A percentile compares a stretch with the other conserved stretches of the same genome.
These are phyloP conservation scores for Fringilla coelebs DNA, from an alignment of 2,797 vertebrate genomes.

Conservation along the genomic window DNA sequence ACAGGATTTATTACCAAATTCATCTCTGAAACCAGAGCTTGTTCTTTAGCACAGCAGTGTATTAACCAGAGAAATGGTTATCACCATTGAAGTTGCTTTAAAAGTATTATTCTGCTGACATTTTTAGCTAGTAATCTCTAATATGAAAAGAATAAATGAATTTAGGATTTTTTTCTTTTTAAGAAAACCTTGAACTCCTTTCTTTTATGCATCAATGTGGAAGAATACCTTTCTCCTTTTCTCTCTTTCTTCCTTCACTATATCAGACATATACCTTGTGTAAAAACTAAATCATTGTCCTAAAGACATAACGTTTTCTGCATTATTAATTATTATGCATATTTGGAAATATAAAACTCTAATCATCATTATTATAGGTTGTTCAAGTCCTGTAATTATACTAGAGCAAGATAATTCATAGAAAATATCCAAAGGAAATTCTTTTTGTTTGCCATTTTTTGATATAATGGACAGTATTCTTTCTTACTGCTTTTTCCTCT, in stretches of 20 bases:
- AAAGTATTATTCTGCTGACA: neutral
- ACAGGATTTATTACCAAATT: neutral
- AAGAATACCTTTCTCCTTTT: neutral
- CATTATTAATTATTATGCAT: neutral
- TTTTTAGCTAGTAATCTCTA: neutral
- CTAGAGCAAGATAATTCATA: neutral
- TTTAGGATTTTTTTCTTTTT: neutral
- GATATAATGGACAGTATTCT: neutral
- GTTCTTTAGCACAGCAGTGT: neutral
- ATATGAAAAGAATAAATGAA: neutral
- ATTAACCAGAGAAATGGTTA: neutral
- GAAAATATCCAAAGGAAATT: neutral
- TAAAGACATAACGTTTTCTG: neutral
- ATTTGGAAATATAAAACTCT: neutral
- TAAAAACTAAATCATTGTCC: neutral
- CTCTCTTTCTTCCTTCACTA: neutral
- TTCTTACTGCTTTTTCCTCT: neutral
- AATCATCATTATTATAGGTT: neutral
- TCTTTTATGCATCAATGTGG: neutral
- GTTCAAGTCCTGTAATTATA: neutral
- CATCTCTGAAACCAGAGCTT: neutral
- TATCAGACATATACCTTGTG: neutral
- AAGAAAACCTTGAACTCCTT: neutral
- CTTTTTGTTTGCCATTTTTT: neutral
- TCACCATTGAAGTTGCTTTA: neutral